Conservation (phyloP, 2,888 invertebrate genomes). For the Coelogynopora nodosa region DNA sequence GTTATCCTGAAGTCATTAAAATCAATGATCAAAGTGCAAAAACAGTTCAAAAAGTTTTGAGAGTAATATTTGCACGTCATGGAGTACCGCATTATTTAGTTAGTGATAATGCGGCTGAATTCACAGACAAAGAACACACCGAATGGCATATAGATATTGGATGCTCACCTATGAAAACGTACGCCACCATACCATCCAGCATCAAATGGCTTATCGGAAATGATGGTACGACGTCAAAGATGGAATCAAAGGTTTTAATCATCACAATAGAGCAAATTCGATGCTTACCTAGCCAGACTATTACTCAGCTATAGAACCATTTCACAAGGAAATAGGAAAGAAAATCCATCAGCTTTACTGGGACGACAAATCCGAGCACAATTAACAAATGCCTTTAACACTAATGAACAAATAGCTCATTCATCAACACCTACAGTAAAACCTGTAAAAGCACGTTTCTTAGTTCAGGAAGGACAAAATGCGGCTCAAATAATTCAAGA, state of each 20-base stretch:
- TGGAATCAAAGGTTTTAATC: slow-evolving; percentile 36
- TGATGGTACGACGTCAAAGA: slow-evolving; percentile 43
- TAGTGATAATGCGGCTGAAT: slow-evolving; percentile 43
- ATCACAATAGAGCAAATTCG: slow-evolving; percentile 38
- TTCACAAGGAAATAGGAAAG: slow-evolving; percentile 26
- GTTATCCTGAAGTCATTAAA: slow-evolving; percentile 34
- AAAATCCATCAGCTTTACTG: slow-evolving; percentile 42
- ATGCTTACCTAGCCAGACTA: slow-evolving; percentile 40
- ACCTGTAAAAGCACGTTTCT: slow-evolving; percentile 9
- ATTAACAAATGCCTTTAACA: slow-evolving; percentile 30
- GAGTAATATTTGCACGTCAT: slow-evolving; percentile 38
- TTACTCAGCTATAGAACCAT: slow-evolving; percentile 44
- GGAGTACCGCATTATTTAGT: slow-evolving; percentile 39
- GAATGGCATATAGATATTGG: slow-evolving; percentile 43
- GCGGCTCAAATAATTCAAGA: slow-evolving; percentile 17
- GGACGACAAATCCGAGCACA: slow-evolving; percentile 41
- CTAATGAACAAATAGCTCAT: slow-evolving; percentile 19
- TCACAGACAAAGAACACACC: slow-evolving; percentile 26
- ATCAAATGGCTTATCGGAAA: slow-evolving; percentile 41
- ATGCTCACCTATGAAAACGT: slow-evolving; percentile 44
- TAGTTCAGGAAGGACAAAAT: slow-evolving; percentile 39
- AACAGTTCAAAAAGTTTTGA: slow-evolving; percentile 30
- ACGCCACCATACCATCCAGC: slow-evolving; percentile 42
- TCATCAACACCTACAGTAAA: background rate
- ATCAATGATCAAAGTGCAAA: slow-evolving; percentile 16